phyloP scores from a whole-genome alignment of 2,797 vertebrate genomes.

The Chaetodon trifasciatus region DNA sequence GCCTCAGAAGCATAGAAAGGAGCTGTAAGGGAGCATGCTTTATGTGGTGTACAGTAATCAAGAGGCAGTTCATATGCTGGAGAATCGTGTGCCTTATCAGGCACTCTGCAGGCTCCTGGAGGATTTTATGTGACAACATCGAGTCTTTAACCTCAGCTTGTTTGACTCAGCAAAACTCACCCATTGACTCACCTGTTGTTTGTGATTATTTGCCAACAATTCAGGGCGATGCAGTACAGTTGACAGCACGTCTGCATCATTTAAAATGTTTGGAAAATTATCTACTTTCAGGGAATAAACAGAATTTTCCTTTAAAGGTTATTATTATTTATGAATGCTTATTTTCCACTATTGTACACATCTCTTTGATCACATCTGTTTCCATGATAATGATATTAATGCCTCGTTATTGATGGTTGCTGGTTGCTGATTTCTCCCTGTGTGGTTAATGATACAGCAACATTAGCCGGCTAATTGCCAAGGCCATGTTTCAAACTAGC shows the following conservation, averaged over 20 bases:
- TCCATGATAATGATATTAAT: conserved; percentile 10
- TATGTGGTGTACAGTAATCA: neutral
- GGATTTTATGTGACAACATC: neutral
- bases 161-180: neutral
- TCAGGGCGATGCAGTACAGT: neutral
- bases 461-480: conserved; percentile 32
- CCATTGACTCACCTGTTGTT: neutral
- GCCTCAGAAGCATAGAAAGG: neutral
- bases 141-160: conserved; percentile 1
- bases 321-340: neutral
- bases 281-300: neutral
- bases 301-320: neutral
- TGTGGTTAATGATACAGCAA: conserved; percentile 24
- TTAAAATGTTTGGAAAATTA: neutral
- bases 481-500: conserved; percentile 23
- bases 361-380: neutral
- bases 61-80: neutral
- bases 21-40: neutral
- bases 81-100: neutral
- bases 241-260: neutral
- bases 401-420: conserved; percentile 4
- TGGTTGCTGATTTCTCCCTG: conserved; percentile 3
- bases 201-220: neutral
- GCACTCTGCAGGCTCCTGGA: neutral
- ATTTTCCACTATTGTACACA: neutral